phyloP scores from a whole-genome alignment of 2,888 invertebrate species.

The Epistrophe eligans region DNA sequence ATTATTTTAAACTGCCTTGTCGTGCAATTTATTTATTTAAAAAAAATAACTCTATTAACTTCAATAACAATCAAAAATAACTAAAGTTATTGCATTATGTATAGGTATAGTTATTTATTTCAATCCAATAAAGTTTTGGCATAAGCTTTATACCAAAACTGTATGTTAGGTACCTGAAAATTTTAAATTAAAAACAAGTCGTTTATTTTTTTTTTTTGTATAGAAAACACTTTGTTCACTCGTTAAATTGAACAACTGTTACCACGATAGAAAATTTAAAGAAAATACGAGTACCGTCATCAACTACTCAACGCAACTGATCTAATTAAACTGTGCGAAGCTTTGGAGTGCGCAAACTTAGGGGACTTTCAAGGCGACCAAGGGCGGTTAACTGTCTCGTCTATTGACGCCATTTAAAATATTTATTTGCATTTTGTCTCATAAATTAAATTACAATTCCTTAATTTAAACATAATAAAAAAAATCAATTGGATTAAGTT shows the following conservation, averaged over 20 bases:
- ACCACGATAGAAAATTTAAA: constrained; percentile 22
- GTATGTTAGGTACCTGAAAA: constrained; percentile 5
- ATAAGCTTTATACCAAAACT: neutral
- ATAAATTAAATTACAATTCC: constrained; percentile 53
- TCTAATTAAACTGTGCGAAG: constrained; percentile 49
- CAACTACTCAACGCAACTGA: constrained; percentile 56
- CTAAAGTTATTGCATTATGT: neutral
- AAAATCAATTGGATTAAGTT: constrained; percentile 32
- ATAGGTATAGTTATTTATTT: neutral
- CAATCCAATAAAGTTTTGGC: neutral
- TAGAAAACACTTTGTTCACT: constrained; percentile 67
- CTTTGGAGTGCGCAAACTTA: constrained; percentile 4
- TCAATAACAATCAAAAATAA: neutral
- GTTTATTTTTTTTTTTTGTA: constrained; percentile 5
- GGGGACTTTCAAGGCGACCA: neutral
- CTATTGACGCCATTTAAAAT: constrained; percentile 37
- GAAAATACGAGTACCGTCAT: neutral
- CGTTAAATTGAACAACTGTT: constrained; percentile 63
- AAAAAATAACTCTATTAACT: neutral
- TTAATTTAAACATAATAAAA: constrained; percentile 10
- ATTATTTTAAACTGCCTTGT: constrained; percentile 53
- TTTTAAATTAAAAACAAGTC: neutral
- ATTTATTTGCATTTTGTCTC: constrained; percentile 46
- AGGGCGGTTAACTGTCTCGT: constrained; percentile 66
- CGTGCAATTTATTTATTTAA: neutral